Evolutionary conservation across 2,888 invertebrate species (phyloP), one percentile per base, ranked within the genome.

Genomic region (Lasius platythorax): DNA sequence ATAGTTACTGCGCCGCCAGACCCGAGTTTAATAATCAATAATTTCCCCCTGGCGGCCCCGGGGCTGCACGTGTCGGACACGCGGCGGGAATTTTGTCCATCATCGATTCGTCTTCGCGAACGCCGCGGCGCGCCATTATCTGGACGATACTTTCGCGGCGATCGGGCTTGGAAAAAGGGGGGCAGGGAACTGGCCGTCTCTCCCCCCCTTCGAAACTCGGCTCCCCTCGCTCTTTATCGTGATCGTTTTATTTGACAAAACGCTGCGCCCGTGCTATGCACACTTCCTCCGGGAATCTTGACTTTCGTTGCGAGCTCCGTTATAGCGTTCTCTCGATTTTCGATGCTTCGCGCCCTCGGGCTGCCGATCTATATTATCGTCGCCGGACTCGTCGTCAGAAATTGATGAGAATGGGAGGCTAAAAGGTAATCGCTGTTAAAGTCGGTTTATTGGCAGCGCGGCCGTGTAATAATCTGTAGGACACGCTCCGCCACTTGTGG

Each of bases 11-110:
- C 58, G 58, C 78, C 67, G 58, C 56, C 58, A 43, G 61, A 85
- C 18, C 88, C 91, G 88, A 87, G 88, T 92, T 93, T 93, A 93
- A 93, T 93, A 93, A 93, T 93, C 93, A 93, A 93, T 93, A 93
- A 93, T 93, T 93, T 93, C 83, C 87, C 87, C 67, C 83, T 76
- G 79, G 84, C 84, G 85, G 86, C 91, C 90, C 86, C 88, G 87
- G 90, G 90, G 89, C 90, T 93, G 90, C 92, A 93, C 93, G 93
- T 90, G 90, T 87, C 90, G 75, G n/a, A 18, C 33, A 12, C 50
- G 50, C 64, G 40, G 92, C n/a, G 53, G 86, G 90, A 86, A 74
- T 91, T 88, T 91, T 89, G 92, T 91, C 92, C 90, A 72, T 23
- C 46, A 78, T 73, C 64, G 78, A 70, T 64, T n/a, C 63, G 82